These are phyloP conservation scores for Callithrix jacchus DNA, from an alignment of 2,113 vertebrate species.

Conservation along the genomic window DNA sequence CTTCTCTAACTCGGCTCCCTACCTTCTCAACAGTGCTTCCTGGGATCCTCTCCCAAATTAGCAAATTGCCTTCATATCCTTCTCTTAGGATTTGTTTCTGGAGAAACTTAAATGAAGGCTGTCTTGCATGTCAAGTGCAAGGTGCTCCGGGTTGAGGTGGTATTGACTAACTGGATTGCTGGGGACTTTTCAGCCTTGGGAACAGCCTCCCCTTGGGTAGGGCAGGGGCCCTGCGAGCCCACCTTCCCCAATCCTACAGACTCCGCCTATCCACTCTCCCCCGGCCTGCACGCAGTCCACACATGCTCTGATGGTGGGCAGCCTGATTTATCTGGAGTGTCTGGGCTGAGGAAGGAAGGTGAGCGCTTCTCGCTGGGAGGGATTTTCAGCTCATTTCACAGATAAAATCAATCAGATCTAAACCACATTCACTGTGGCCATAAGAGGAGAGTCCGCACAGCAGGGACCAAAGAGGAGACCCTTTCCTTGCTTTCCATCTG, in stretches of 20 bases:
- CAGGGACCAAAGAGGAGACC: neutral
- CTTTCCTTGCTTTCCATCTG: neutral
- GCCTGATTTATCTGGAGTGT: conserved; percentile 71
- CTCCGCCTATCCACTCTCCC: too few species aligned
- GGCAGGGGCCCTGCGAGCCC: fast-evolving
- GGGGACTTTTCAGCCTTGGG: neutral
- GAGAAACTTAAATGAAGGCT: neutral
- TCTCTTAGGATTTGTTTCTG: neutral
- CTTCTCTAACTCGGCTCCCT: neutral
- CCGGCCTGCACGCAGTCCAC: neutral
- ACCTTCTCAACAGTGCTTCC: fast-evolving
- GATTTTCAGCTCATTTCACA: conserved; percentile 80
- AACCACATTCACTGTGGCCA: neutral
- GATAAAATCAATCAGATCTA: conserved; percentile 76
- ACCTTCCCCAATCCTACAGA: neutral
- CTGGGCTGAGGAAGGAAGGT: conserved; percentile 55
- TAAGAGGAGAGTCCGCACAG: conserved; percentile 18
- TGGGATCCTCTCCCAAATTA: too few species aligned
- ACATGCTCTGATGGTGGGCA: neutral
- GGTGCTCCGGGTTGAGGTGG: fast-evolving
- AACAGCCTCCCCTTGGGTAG: fast-evolving
- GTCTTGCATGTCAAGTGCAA: neutral
- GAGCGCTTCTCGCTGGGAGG: conserved; percentile 66
- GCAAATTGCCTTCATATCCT: too few species aligned
- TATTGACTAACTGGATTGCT: fast-evolving